These are phyloP conservation scores for Suricata suricatta DNA, from an alignment of 2,113 vertebrate genomes.

Conservation along the genomic window DNA sequence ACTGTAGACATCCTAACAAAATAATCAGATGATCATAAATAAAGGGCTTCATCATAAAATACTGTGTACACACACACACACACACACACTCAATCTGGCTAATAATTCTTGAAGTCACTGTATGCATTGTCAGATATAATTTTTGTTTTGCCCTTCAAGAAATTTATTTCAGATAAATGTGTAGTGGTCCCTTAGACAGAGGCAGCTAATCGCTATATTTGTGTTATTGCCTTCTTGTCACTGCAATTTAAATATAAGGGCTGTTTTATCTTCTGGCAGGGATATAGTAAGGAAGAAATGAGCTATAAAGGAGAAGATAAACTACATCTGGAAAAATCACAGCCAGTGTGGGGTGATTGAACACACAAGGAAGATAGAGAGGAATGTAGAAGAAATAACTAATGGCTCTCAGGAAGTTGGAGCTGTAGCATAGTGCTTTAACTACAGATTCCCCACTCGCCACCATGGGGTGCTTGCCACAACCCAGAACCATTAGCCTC, in stretches of 20 bases:
- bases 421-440: not conserved
- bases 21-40: not conserved
- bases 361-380: not conserved
- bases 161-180: not conserved
- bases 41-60: not conserved
- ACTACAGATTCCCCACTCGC: not conserved
- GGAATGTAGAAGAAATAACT: not conserved
- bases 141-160: not conserved
- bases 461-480: accelerated
- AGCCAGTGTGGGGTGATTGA: not conserved
- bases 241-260: not conserved
- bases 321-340: not conserved
- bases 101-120: not conserved
- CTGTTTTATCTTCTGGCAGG: not conserved
- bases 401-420: not conserved
- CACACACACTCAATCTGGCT: not conserved
- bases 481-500: not conserved
- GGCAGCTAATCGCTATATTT: not conserved
- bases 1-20: not conserved
- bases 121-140: not conserved
- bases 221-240: not conserved
- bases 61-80: not conserved
- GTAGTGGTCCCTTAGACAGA: not conserved
- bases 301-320: not conserved
- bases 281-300: not conserved